A percentile compares a stretch with the other conserved stretches of the same genome.
These are phyloP conservation scores for Carterocephalus palaemon DNA, from an alignment of 2,888 invertebrate species.

Conservation along the genomic window DNA sequence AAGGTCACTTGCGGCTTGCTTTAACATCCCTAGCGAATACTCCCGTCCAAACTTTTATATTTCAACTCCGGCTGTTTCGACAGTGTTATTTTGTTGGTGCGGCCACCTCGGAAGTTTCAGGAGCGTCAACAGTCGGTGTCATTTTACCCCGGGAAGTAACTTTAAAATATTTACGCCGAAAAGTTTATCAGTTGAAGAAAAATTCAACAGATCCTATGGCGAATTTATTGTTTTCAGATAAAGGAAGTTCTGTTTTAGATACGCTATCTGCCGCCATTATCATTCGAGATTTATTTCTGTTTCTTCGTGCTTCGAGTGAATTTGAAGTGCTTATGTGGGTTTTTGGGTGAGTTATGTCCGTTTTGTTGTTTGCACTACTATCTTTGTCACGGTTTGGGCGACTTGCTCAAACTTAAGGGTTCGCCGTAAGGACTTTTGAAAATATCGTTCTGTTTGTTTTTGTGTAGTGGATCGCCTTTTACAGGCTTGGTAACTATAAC, in stretches of 20 bases:
- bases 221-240: conserved; percentile 65
- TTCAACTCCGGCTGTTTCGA: conserved; percentile 62
- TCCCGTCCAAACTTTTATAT: conserved; percentile 63
- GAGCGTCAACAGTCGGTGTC: conserved; percentile 70
- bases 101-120: conserved; percentile 57
- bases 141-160: conserved; percentile 68
- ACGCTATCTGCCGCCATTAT: conserved; percentile 46
- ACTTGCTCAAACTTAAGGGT: conserved; percentile 13
- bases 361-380: conserved; percentile 13
- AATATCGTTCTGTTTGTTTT: conserved; percentile 18
- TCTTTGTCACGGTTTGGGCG: conserved; percentile 15
- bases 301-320: conserved; percentile 44
- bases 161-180: conserved; percentile 77
- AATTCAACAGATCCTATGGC: conserved; percentile 53
- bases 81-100: conserved; percentile 67
- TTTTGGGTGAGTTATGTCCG: conserved; percentile 19
- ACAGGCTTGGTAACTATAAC: too few relatives aligned
- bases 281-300: conserved; percentile 57
- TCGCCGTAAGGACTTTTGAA: conserved; percentile 5
- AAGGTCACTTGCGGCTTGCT: too few relatives aligned
- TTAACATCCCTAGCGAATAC: too few relatives aligned
- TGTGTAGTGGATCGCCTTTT: too few relatives aligned
- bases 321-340: conserved; percentile 25
- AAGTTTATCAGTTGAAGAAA: conserved; percentile 58
- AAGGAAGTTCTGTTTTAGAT: conserved; percentile 59